A percentile compares a stretch with the other conserved stretches of the same genome.
These are phyloP conservation scores for Cephus rjabovi DNA, from an alignment of 2,888 invertebrate genomes.

Conservation along the genomic window DNA sequence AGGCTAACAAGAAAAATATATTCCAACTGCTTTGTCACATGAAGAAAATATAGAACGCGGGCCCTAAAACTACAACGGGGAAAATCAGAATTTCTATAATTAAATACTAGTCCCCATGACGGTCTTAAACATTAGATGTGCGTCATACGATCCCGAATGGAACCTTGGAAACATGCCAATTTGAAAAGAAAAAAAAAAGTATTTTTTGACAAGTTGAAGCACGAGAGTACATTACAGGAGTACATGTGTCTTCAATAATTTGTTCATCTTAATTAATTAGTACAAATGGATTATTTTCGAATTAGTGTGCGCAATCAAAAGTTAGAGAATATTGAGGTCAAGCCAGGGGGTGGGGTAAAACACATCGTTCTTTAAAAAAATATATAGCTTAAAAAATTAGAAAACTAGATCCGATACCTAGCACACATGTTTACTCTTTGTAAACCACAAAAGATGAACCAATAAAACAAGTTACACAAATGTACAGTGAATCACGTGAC, in stretches of 20 bases:
- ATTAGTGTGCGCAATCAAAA: not conserved
- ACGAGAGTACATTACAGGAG: not conserved
- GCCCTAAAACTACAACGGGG: not conserved
- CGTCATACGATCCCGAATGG: not conserved
- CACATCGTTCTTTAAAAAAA: not conserved
- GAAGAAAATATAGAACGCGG: not conserved
- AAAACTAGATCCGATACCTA: not conserved
- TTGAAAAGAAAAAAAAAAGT: not conserved
- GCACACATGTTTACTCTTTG: not conserved
- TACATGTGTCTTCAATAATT: not conserved
- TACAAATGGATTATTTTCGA: not conserved
- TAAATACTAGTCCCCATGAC: not conserved
- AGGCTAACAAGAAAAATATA: not conserved
- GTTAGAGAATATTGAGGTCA: not conserved
- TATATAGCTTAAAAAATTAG: not conserved
- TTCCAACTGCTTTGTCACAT: not conserved
- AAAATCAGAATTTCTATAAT: not conserved
- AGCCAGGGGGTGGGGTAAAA: not conserved
- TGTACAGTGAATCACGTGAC: not conserved
- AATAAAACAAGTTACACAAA: not conserved
- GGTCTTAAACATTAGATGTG: not conserved
- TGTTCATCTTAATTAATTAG: not conserved
- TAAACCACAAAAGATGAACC: not conserved
- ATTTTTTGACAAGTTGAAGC: not conserved
- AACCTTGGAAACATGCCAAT: not conserved